Percentiles rank a stretch among this genome's conserved stretches.
Conservation (phyloP, 2,113 vertebrate species). For the Lonchura striata region DNA sequence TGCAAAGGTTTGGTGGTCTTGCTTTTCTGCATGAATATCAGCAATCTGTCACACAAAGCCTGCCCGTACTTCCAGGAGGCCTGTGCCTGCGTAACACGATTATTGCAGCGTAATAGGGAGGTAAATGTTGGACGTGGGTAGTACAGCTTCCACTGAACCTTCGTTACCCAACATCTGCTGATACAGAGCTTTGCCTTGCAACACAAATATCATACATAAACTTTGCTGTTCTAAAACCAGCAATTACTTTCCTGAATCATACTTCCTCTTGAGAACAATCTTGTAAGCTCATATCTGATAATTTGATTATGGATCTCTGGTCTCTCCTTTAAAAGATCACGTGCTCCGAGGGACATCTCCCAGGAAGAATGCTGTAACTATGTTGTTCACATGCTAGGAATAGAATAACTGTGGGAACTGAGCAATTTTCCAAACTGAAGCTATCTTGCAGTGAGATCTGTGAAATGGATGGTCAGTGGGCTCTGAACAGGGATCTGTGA, state of each 20-base stretch:
- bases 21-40: slow-evolving; percentile 38
- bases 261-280: background rate
- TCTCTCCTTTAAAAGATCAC: background rate
- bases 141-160: background rate
- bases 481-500: background rate
- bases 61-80: slow-evolving; percentile 1
- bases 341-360: background rate
- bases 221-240: background rate
- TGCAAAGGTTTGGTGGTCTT: slow-evolving; percentile 60
- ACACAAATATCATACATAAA: background rate
- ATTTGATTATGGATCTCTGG: background rate
- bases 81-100: background rate
- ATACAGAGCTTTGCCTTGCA: background rate
- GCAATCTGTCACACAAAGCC: background rate
- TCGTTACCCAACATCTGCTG: background rate
- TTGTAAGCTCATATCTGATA: background rate
- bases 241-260: background rate
- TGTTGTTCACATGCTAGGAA: background rate
- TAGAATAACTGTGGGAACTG: background rate
- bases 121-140: background rate
- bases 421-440: background rate
- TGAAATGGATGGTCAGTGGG: background rate
- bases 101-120: background rate
- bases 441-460: background rate
- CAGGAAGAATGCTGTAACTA: background rate